These are phyloP conservation scores for Microcebus lehilahytsara DNA, from an alignment of 2,113 vertebrate genomes.

Conservation along the genomic window DNA sequence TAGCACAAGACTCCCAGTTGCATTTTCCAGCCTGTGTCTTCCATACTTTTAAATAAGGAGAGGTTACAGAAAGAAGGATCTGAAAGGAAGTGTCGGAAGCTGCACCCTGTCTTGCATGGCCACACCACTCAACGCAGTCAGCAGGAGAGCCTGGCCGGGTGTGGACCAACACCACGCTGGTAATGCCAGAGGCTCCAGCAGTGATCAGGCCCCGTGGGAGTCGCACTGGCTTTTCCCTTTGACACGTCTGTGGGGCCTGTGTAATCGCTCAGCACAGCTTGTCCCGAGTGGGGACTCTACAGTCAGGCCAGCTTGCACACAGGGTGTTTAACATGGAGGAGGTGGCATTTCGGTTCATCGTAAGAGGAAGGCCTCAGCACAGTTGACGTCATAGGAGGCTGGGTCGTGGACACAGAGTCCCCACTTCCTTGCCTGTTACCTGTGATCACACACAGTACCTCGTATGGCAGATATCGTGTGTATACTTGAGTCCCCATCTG, in stretches of 20 bases:
- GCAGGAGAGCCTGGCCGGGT: neutral
- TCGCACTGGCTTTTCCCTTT: neutral
- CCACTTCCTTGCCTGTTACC: neutral
- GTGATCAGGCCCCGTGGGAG: neutral
- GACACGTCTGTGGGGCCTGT: neutral
- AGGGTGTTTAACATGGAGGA: neutral
- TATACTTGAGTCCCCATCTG: neutral
- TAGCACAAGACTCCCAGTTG: neutral
- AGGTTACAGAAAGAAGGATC: neutral
- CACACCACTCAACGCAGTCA: neutral
- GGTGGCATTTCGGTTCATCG: neutral
- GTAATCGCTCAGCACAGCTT: neutral
- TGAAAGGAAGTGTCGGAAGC: conserved; percentile 1
- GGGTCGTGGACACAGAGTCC: neutral
- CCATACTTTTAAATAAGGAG: neutral
- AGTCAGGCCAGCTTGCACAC: neutral
- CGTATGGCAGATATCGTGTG: neutral
- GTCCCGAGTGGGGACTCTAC: neutral
- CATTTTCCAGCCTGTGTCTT: neutral
- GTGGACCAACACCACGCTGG: neutral
- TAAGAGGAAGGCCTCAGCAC: neutral
- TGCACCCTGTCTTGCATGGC: neutral
- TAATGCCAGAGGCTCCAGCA: neutral
- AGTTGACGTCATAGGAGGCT: neutral
- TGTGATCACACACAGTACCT: rapidly evolving